Percentiles rank a stretch among this genome's conserved stretches.
Conservation (phyloP, 2,113 vertebrate genomes). For the Trichomycterus rosablanca region DNA sequence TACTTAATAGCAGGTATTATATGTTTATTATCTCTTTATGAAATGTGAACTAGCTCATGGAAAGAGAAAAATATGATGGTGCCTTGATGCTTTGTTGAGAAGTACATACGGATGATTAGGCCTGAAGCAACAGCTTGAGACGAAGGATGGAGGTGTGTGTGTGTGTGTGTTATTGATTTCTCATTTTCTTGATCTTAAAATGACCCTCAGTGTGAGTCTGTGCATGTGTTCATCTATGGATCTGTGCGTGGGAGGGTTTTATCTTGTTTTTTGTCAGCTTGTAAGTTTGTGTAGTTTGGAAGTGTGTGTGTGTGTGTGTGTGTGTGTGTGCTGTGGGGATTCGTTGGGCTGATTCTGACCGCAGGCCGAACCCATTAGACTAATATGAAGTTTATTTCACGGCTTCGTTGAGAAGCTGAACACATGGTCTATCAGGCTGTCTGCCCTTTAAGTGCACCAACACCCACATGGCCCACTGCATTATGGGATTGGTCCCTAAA, state of each 20-base stretch:
- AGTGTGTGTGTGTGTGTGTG: slow-evolving; percentile 28
- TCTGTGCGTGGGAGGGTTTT: slow-evolving; percentile 10
- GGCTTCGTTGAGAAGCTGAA: slow-evolving; percentile 5
- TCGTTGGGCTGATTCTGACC: slow-evolving; percentile 7
- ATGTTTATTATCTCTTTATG: no score
- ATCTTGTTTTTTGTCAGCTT: neutral
- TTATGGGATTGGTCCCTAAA: slow-evolving; percentile 19
- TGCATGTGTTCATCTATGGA: slow-evolving; percentile 19
- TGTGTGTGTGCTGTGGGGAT: slow-evolving; percentile 1
- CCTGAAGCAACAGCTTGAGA: no score
- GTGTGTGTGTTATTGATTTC: slow-evolving; percentile 27
- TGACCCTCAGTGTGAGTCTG: slow-evolving; percentile 10
- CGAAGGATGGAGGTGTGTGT: slow-evolving; percentile 15
- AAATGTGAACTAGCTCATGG: no score
- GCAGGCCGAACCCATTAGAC: slow-evolving; percentile 26
- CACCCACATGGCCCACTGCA: slow-evolving; percentile 21
- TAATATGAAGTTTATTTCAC: slow-evolving; percentile 10
- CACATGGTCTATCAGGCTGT: slow-evolving; percentile 18
- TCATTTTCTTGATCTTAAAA: slow-evolving; percentile 20
- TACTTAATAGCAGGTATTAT: no score
- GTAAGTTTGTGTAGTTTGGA: neutral
- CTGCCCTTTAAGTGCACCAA: neutral
- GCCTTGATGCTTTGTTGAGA: no score
- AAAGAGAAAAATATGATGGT: no score
- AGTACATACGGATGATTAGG: no score